Base-by-base conservation (phyloP, 2,888 invertebrate genomes). In the Craniophora ligustri region DNA sequence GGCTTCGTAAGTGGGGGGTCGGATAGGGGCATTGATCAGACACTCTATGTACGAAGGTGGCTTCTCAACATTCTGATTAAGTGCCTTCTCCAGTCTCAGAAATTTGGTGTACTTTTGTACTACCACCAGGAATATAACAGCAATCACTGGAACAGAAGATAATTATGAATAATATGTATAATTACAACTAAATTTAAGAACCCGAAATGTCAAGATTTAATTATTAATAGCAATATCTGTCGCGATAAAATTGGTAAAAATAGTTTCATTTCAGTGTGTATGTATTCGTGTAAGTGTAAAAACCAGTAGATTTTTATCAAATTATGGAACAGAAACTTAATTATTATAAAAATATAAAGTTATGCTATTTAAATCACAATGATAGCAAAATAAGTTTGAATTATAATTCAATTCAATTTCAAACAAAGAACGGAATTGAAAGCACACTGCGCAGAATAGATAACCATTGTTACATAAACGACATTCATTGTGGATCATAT, bases 11-110 rank as follows among this genome's bases (percentile, higher is more conserved):
- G 49, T 59, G 10, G 64, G 68, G 6, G 67, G 54, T 6, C 55
- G 55, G 2, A 61, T 30, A 0, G 73, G 63, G 0, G 63, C 68
- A 30, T 75, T 82, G 13, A 86, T 84, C 10, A 88, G 58, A 31
- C 87, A 87, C 57, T 89, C 88, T 4, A 86, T 78, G 64, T 89
- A 89, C 0, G 90, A 70, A 2, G 90, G 89, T 0, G 89, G 89
- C 41, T 85, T 84, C 13, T 88, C 86, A 0, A 46, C 51, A 0
- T 64, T 70, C 18, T 72, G 71, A 1, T 56, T 48, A 14, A 71
- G 63, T 21, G 67, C 56, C 5, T 75, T 82, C 46, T 87, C 84
- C 2, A 65, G 53, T 38, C 75, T 76, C 11, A 89, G 38, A 26
- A 72, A 59, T 16, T 76, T 75, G 0, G 81, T 79, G 57, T 89